These are phyloP conservation scores for Pachypanchax playfairii DNA, from an alignment of 2,113 vertebrate genomes.

Conservation along the genomic window DNA sequence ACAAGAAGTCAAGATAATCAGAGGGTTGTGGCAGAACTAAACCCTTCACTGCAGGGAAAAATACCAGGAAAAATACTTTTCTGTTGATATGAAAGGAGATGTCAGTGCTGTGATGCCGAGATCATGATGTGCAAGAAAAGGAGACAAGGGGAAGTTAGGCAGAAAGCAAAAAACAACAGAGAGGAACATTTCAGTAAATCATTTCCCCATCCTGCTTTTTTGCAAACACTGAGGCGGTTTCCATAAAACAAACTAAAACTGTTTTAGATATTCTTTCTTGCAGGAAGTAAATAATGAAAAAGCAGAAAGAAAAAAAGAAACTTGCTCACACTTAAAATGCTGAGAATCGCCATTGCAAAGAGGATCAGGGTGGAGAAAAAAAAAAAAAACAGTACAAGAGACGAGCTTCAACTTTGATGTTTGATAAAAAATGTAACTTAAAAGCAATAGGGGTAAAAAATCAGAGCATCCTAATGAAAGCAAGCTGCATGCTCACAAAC, in stretches of 20 bases:
- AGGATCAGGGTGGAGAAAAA: neutral
- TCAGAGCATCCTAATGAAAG: slow-evolving; percentile 45
- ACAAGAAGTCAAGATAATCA: neutral
- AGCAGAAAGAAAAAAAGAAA: slow-evolving; percentile 2
- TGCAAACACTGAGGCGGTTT: neutral
- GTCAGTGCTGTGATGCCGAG: slow-evolving; percentile 7
- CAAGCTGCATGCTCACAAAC: slow-evolving; percentile 1
- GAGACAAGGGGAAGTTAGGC: neutral
- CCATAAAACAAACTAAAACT: neutral
- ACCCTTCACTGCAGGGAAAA: neutral
- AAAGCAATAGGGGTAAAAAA: slow-evolving; percentile 37
- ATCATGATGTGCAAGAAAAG: slow-evolving; percentile 1
- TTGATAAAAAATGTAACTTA: slow-evolving; percentile 38
- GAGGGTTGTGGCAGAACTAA: neutral
- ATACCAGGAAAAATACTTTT: slow-evolving; percentile 26
- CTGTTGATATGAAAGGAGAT: slow-evolving; percentile 30
- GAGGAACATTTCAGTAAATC: slow-evolving; percentile 7
- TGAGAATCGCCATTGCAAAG: slow-evolving; percentile 10
- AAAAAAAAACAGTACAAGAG: neutral
- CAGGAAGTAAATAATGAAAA: neutral
- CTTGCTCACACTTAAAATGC: neutral
- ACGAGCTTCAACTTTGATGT: slow-evolving; percentile 37
- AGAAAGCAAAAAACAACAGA: neutral
- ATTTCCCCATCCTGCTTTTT: neutral
- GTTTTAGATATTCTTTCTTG: no score